Percentiles rank a stretch among this genome's conserved stretches.
These are phyloP conservation scores for Gallinago media DNA, from an alignment of 2,113 vertebrate genomes.

Conservation along the genomic window DNA sequence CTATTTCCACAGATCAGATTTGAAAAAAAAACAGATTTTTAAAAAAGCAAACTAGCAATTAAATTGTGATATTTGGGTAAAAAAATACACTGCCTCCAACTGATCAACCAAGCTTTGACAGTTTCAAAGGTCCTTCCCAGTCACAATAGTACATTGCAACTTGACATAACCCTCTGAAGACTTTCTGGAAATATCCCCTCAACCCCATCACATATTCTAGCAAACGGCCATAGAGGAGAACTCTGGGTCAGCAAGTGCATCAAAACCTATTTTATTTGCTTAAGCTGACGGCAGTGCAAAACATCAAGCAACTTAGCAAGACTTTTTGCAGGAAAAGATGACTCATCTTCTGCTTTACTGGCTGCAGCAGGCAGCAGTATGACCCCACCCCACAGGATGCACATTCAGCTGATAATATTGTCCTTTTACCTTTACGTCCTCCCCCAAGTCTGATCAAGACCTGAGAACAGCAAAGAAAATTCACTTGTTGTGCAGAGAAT, in stretches of 20 bases:
- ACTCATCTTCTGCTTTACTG: neutral
- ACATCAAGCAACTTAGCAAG: neutral
- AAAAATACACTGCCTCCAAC: neutral
- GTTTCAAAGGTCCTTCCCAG: neutral
- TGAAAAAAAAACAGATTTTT: neutral
- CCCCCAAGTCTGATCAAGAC: neutral
- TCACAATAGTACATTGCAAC: neutral
- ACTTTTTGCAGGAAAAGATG: neutral
- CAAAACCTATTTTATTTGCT: neutral
- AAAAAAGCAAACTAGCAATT: neutral
- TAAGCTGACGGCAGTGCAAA: neutral
- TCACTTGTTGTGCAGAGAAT: neutral
- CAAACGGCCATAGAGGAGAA: neutral
- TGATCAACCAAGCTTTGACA: neutral
- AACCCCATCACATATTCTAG: neutral
- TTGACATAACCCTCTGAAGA: neutral
- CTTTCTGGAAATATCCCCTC: neutral
- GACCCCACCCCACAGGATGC: neutral
- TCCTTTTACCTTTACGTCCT: neutral
- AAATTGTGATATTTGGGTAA: neutral
- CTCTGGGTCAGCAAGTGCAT: neutral
- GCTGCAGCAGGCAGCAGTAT: neutral
- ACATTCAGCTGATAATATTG: fast-evolving
- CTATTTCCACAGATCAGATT: neutral
- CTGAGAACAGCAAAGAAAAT: neutral